Conservation (phyloP, 2,113 vertebrate species). For the Cryptoleucopteryx plumbea region DNA sequence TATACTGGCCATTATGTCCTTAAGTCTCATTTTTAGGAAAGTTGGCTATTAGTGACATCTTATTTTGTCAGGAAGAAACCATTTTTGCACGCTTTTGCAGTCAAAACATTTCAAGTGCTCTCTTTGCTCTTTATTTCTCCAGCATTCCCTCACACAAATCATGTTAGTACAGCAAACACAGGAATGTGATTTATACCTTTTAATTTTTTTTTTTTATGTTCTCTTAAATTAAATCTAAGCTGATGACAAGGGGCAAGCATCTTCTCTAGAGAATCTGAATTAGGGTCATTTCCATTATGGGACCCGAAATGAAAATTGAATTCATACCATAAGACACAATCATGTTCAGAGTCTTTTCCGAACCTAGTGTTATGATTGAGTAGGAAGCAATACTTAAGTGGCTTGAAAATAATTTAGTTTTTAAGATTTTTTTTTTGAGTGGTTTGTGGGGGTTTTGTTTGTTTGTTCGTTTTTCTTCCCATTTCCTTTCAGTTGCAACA, state of each 20-base stretch:
- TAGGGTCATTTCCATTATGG: slow-evolving; percentile 7
- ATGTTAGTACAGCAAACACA: background rate
- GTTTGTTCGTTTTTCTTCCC: no score
- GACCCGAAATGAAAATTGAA: slow-evolving; percentile 14
- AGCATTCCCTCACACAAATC: background rate
- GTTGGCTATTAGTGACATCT: background rate
- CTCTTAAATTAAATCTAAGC: slow-evolving; percentile 20
- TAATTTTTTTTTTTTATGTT: background rate
- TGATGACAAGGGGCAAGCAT: background rate
- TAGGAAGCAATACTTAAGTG: background rate
- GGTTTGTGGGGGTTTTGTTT: no score
- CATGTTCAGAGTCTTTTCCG: background rate
- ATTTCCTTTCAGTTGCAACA: background rate
- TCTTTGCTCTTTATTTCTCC: background rate
- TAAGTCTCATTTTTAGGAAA: background rate
- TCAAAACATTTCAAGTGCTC: background rate
- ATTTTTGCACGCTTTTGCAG: background rate
- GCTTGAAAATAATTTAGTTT: background rate
- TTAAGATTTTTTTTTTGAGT: background rate
- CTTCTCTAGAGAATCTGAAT: background rate
- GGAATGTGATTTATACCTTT: background rate
- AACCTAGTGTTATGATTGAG: background rate
- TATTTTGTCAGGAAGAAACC: background rate
- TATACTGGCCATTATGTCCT: no score
- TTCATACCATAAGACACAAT: background rate